Evolutionary conservation across 2,888 invertebrate genomes (phyloP).

Genomic region (Agrochola lychnidis): DNA sequence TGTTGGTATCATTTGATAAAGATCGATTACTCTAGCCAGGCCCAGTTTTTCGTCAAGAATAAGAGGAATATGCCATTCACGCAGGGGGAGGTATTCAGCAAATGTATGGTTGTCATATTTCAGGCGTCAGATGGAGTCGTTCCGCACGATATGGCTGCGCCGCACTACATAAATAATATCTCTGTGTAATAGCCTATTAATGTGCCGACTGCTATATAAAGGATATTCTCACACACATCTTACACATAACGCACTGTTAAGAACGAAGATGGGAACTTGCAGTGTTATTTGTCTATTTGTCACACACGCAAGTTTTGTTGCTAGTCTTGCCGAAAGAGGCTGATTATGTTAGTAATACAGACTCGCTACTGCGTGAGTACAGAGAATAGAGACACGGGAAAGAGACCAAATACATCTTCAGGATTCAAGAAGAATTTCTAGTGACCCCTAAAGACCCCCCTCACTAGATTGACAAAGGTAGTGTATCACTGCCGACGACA

Average conservation of each 20-base stretch:
- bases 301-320: background rate
- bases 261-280: background rate
- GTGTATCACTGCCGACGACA: too few species aligned
- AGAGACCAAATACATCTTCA: background rate
- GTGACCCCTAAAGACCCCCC: too few species aligned
- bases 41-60: constrained; percentile 21
- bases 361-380: too few species aligned
- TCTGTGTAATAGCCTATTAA: constrained; percentile 64
- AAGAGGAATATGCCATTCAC: constrained; percentile 23
- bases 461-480: too few species aligned
- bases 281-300: background rate
- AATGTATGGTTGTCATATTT: constrained; percentile 65
- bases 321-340: background rate
- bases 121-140: constrained; percentile 62
- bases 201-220: constrained; percentile 40
- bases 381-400: background rate
- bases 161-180: constrained; percentile 60
- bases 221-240: constrained; percentile 14
- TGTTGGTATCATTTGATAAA: constrained; percentile 12
- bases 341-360: background rate
- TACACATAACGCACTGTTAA: background rate
- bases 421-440: background rate
- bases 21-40: background rate
- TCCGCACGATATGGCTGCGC: constrained; percentile 43
- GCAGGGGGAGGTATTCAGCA: constrained; percentile 36